Conservation (phyloP, 64 coral and sea anemone genomes). For the Astreopora myriophthalma region DNA sequence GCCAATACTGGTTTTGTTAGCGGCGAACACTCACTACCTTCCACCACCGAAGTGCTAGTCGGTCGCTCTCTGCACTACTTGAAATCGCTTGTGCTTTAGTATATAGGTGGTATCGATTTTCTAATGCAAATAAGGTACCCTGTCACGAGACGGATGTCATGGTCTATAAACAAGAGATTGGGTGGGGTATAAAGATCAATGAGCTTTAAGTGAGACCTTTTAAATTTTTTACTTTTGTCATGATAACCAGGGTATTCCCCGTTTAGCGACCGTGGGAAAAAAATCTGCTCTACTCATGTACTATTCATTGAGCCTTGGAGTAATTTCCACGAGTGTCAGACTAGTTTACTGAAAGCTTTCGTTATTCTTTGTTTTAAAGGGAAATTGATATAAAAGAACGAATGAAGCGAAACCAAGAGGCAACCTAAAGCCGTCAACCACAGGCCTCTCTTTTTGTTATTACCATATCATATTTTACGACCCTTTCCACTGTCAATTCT, state of each 20-base stretch:
- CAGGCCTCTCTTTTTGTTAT: too few species aligned
- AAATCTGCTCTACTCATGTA: neutral
- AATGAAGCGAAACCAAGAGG: neutral
- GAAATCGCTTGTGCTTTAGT: too few species aligned
- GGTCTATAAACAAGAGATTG: neutral
- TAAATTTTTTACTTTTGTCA: neutral
- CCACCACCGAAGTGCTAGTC: too few species aligned
- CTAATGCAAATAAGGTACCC: neutral
- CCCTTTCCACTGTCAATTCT: too few species aligned
- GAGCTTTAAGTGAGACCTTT: neutral
- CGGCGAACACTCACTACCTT: neutral
- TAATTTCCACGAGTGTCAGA: neutral
- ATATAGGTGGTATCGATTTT: too few species aligned
- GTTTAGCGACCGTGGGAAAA: neutral
- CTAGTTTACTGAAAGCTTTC: neutral
- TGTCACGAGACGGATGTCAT: neutral
- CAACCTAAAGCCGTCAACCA: neutral
- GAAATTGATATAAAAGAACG: neutral
- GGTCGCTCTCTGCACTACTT: too few species aligned
- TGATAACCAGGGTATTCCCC: neutral
- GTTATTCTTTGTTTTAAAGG: neutral
- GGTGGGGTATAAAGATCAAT: neutral
- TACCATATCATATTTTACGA: too few species aligned
- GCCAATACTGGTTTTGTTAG: neutral
- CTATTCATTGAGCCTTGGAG: too few species aligned